These are phyloP conservation scores for Thyatira batis DNA, from an alignment of 2,888 invertebrate species.

Conservation along the genomic window DNA sequence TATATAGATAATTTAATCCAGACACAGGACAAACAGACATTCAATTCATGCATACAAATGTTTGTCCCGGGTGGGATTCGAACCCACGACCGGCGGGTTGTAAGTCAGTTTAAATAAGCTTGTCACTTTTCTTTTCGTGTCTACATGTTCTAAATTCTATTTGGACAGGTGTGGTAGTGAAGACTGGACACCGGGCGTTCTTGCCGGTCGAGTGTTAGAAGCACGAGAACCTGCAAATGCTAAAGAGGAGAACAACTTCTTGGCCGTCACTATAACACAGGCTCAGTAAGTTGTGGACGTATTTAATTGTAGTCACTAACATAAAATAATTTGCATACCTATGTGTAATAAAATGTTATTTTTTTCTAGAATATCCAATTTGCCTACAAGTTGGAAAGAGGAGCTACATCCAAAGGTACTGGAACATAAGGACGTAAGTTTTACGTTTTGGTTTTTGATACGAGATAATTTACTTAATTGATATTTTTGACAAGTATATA, in stretches of 20 bases:
- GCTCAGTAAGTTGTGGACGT: slow-evolving; percentile 49
- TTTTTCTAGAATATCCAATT: slow-evolving; percentile 53
- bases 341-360: slow-evolving; percentile 1
- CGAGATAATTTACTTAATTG: too few relatives aligned
- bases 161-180: slow-evolving; percentile 31
- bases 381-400: slow-evolving; percentile 67
- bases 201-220: slow-evolving; percentile 65
- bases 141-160: neutral
- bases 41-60: too few relatives aligned
- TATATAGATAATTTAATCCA: too few relatives aligned
- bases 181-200: slow-evolving; percentile 77
- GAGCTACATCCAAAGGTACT: slow-evolving; percentile 64
- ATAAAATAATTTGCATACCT: too few relatives aligned
- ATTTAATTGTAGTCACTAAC: neutral
- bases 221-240: slow-evolving; percentile 54
- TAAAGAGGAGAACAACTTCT: slow-evolving; percentile 59
- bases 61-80: too few relatives aligned
- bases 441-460: neutral
- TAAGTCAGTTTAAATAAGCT: too few relatives aligned
- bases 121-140: too few relatives aligned
- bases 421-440: slow-evolving; percentile 52
- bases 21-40: too few relatives aligned
- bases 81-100: too few relatives aligned
- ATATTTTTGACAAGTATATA: too few relatives aligned
- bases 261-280: slow-evolving; percentile 61